Evolutionary conservation across 2,888 invertebrate species (phyloP).

Genomic region (Habroteleia sp.): DNA sequence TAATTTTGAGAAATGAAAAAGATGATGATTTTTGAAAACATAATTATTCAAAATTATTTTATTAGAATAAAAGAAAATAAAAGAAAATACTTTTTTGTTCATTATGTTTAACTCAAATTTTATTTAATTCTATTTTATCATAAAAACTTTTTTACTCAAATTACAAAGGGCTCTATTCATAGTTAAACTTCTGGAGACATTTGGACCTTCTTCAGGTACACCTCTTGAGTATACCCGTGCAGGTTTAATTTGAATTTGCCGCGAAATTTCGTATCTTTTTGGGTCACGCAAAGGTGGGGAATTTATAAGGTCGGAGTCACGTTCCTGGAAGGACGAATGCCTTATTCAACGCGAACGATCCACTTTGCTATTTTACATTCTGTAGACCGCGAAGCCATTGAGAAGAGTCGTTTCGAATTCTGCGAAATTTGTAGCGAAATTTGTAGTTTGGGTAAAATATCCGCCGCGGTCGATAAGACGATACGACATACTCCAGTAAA

Average conservation of each 20-base stretch:
- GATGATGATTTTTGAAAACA: too few relatives aligned
- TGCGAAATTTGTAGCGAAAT: slow-evolving; percentile 61
- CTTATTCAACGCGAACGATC: slow-evolving; percentile 64
- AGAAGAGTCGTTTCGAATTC: slow-evolving; percentile 59
- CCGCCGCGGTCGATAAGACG: slow-evolving; percentile 42
- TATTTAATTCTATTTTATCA: too few relatives aligned
- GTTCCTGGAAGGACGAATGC: slow-evolving; percentile 63
- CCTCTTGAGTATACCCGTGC: too few relatives aligned
- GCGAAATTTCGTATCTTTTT: slow-evolving; percentile 44
- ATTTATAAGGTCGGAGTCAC: slow-evolving; percentile 60
- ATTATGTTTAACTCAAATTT: too few relatives aligned
- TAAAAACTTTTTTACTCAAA: too few relatives aligned
- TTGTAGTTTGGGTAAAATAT: slow-evolving; percentile 51
- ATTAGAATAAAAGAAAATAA: too few relatives aligned
- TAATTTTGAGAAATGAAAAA: too few relatives aligned
- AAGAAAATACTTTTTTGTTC: too few relatives aligned
- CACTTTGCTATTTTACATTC: slow-evolving; percentile 65
- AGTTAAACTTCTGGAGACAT: background rate
- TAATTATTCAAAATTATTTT: too few relatives aligned
- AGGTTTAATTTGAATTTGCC: slow-evolving; percentile 42
- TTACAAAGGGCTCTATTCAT: background rate
- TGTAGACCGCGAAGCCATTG: slow-evolving; percentile 58
- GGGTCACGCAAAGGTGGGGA: slow-evolving; percentile 41
- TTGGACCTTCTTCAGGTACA: background rate
- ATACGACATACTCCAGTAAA: slow-evolving; percentile 17